Evolutionary conservation across 2,888 invertebrate species (phyloP).

Genomic region (Rhogogaster chlorosoma): DNA sequence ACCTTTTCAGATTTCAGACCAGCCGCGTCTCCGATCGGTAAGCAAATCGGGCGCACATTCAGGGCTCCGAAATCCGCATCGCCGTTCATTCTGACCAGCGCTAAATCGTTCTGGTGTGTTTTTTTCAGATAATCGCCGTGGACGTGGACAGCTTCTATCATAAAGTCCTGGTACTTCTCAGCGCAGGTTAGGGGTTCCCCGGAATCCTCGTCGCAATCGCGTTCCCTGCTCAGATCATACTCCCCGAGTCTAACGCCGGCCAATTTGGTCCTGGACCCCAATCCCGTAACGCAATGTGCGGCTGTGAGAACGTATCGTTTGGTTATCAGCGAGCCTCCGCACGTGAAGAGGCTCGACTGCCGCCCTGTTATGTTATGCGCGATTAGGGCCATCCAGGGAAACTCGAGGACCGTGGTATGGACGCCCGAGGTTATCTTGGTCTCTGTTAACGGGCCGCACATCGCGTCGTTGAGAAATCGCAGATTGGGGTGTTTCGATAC

Average conservation of each 20-base stretch:
- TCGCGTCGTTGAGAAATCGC: conserved; percentile 70
- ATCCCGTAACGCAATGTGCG: conserved; percentile 80
- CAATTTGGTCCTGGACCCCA: conserved; percentile 68
- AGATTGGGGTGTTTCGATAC: conserved; percentile 76
- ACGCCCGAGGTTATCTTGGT: conserved; percentile 83
- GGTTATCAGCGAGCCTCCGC: conserved; percentile 80
- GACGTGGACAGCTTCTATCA: conserved; percentile 78
- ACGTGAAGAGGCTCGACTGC: conserved; percentile 64
- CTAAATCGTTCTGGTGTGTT: conserved; percentile 82
- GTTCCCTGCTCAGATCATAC: conserved; percentile 77
- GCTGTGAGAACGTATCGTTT: conserved; percentile 81
- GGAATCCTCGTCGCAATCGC: conserved; percentile 78
- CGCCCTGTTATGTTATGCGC: conserved; percentile 78
- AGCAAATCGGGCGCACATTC: conserved; percentile 79
- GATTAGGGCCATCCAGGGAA: conserved; percentile 89
- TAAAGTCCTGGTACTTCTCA: conserved; percentile 79
- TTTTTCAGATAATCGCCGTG: conserved; percentile 80
- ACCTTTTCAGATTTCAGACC: conserved; percentile 63
- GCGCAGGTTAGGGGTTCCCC: conserved; percentile 77
- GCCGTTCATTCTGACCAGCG: conserved; percentile 79
- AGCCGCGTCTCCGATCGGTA: conserved; percentile 75
- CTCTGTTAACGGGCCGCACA: conserved; percentile 81
- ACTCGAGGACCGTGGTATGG: conserved; percentile 82
- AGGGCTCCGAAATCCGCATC: conserved; percentile 78
- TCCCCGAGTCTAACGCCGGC: conserved; percentile 83